phyloP scores from a whole-genome alignment of 1,140 invertebrate genomes.

The honey bee (Apis mellifera) region DNA sequence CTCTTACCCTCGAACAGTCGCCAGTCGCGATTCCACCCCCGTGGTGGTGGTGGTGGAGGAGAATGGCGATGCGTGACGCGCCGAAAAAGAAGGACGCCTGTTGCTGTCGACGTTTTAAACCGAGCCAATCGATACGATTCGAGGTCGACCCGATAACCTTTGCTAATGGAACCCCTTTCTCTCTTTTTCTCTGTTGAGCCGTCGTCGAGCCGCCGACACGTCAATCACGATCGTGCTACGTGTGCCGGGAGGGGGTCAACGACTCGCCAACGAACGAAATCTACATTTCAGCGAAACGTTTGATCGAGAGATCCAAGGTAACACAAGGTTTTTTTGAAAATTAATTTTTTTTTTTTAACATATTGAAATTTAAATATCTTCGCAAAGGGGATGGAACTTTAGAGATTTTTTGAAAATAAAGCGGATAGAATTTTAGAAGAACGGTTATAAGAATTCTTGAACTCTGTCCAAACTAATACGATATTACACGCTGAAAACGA shows the following conservation, averaged over 20 bases:
- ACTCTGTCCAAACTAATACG: too few species aligned
- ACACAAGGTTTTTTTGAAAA: background rate
- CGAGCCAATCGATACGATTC: constrained; percentile 62
- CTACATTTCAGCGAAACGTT: constrained; percentile 18
- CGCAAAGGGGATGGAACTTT: too few species aligned
- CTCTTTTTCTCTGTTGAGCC: constrained; percentile 21
- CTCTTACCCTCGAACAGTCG: constrained; percentile 6
- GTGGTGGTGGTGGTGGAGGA: background rate
- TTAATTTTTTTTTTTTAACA: too few species aligned
- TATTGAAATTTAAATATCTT: too few species aligned
- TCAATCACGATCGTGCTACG: constrained; percentile 48
- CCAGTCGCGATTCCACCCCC: background rate
- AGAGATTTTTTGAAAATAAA: too few species aligned
- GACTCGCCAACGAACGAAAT: constrained; percentile 39
- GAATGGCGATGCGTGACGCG: constrained; percentile 22
- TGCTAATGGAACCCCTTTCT: constrained; percentile 59
- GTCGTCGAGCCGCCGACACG: constrained; percentile 47
- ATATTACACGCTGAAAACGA: too few species aligned
- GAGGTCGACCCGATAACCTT: constrained; percentile 69
- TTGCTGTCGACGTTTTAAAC: constrained; percentile 50
- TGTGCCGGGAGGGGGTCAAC: constrained; percentile 52
- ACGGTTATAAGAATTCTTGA: too few species aligned
- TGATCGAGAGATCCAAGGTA: background rate
- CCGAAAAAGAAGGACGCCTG: constrained; percentile 46
- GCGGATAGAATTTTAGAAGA: too few species aligned